Base-by-base conservation (phyloP, 1,140 invertebrate genomes). In the Macrobrachium rosenbergii region DNA sequence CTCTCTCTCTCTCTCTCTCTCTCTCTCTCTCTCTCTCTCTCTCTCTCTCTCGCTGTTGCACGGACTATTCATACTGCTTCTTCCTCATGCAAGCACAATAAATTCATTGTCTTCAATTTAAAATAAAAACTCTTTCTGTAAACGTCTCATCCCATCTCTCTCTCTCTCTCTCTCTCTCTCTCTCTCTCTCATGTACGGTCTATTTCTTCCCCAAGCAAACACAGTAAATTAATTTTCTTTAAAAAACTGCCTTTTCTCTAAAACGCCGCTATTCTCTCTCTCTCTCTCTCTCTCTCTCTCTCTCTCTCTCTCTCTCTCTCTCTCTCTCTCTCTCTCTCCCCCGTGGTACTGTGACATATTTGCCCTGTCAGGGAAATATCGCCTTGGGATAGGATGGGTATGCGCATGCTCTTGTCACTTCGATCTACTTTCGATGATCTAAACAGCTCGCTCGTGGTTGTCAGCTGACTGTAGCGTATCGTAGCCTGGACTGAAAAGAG, bases 41-140 rank as follows among this genome's bases (percentile, higher is more conserved):
- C 75, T 77, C 75, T 77, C 75, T 77, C 75, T 77, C 75, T 77
- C 75, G n/a, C n/a, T n/a, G n/a, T n/a, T n/a, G n/a, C n/a, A n/a
- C n/a, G n/a, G n/a, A n/a, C n/a, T n/a, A 16, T 52, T 17, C 76
- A 45, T 17, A 28, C 52, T 52, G 1, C 37, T 52, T 78, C 76
- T 21, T 52, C 43, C 76, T 52, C 76, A 37, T 37, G 28, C 28
- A 37, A 3, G 3, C 28, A 37, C 28, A 3, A 37, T 37, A 37
- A 37, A 37, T 37, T 37, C 76, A 45, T 52, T n/a, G 2, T 59
- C 76, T 37, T 21, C 0, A 21, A 45, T 52, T 43, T n/a, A n/a
- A n/a, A n/a, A n/a, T n/a, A n/a, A n/a, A n/a, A n/a, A n/a, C n/a
- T n/a, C n/a, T n/a, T n/a, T n/a, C n/a, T n/a, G n/a, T n/a, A n/a